Percentiles rank a stretch among this genome's conserved stretches.
Conservation (phyloP, 2,888 invertebrate genomes). For the Lissocephala sabroskyi region DNA sequence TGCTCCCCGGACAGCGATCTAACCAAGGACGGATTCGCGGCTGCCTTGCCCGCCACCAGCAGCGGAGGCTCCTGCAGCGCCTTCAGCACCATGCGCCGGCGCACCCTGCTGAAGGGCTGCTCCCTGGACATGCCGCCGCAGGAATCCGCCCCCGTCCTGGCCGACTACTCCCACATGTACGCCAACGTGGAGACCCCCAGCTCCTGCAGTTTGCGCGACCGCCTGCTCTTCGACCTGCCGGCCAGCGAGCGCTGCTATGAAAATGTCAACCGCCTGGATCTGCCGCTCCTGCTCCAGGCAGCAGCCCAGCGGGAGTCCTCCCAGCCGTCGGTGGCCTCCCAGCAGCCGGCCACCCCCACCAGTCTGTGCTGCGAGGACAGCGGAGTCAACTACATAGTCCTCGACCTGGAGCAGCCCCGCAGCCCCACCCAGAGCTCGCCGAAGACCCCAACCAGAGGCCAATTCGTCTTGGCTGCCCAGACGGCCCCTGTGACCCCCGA, state of each 20-base stretch:
- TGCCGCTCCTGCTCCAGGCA: slow-evolving; percentile 43
- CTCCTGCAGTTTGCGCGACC: slow-evolving; percentile 19
- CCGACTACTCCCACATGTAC: slow-evolving; percentile 56
- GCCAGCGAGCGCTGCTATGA: slow-evolving; percentile 65
- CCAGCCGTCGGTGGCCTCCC: slow-evolving; percentile 30
- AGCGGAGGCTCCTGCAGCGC: slow-evolving; percentile 18
- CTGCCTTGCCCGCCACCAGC: slow-evolving; percentile 1
- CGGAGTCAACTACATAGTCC: slow-evolving; percentile 70
- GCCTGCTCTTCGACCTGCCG: slow-evolving; percentile 29
- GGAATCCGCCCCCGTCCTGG: slow-evolving; percentile 66
- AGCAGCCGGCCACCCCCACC: slow-evolving; percentile 28
- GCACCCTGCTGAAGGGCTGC: slow-evolving; percentile 42
- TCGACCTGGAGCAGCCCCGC: slow-evolving; percentile 69
- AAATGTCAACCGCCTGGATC: slow-evolving; percentile 59
- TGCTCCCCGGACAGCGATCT: neutral
- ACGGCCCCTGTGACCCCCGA: slow-evolving; percentile 27
- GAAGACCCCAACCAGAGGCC: slow-evolving; percentile 24
- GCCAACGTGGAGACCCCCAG: slow-evolving; percentile 59
- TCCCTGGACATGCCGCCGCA: slow-evolving; percentile 69
- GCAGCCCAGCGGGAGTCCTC: slow-evolving; percentile 26
- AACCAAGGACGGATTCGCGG: too few relatives aligned
- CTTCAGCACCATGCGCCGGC: slow-evolving; percentile 24
- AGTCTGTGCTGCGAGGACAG: slow-evolving; percentile 29
- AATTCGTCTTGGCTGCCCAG: slow-evolving; percentile 10
- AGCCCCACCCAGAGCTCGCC: slow-evolving; percentile 53